Evolutionary conservation across 1,140 invertebrate genomes (phyloP).

Genomic region (Drosophila tristis): DNA sequence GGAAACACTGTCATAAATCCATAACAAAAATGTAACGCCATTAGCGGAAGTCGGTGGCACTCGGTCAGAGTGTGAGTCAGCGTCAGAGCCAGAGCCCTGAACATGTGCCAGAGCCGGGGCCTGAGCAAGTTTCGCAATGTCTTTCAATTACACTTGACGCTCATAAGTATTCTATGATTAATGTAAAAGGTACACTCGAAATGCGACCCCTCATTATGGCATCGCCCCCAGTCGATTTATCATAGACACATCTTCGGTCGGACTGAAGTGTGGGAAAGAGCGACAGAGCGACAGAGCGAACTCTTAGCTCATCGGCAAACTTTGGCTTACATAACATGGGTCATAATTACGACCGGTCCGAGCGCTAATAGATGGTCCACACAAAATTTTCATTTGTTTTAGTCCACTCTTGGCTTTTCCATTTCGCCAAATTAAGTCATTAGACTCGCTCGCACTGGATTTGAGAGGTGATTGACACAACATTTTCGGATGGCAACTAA

Average conservation of each 20-base stretch:
- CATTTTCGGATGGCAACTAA: slow-evolving; percentile 58
- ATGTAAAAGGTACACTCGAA: slow-evolving; percentile 70
- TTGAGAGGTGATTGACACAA: slow-evolving; percentile 62
- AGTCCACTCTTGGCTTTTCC: not conserved
- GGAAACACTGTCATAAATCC: slow-evolving; percentile 63
- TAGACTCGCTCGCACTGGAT: slow-evolving; percentile 38
- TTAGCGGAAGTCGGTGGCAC: slow-evolving; percentile 34
- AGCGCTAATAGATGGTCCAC: slow-evolving; percentile 55
- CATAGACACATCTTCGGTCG: slow-evolving; percentile 55
- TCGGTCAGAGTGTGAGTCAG: too few relatives aligned
- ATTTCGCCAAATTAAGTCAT: slow-evolving; percentile 52
- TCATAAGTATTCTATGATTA: slow-evolving; percentile 82
- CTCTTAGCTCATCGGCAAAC: slow-evolving; percentile 61
- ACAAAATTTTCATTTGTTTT: slow-evolving; percentile 58
- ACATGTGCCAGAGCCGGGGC: too few relatives aligned
- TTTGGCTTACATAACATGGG: slow-evolving; percentile 42
- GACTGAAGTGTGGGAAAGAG: slow-evolving; percentile 1
- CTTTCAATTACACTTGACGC: slow-evolving; percentile 80
- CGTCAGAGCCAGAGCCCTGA: too few relatives aligned
- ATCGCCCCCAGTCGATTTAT: slow-evolving; percentile 62
- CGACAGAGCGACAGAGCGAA: slow-evolving; percentile 6
- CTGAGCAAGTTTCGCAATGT: slow-evolving; percentile 73
- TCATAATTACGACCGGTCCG: slow-evolving; percentile 64
- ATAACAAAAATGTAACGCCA: slow-evolving; percentile 70
- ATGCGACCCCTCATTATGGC: slow-evolving; percentile 65